Evolutionary conservation across 2,888 invertebrate genomes (phyloP).

Genomic region (Morinoia aosen): DNA sequence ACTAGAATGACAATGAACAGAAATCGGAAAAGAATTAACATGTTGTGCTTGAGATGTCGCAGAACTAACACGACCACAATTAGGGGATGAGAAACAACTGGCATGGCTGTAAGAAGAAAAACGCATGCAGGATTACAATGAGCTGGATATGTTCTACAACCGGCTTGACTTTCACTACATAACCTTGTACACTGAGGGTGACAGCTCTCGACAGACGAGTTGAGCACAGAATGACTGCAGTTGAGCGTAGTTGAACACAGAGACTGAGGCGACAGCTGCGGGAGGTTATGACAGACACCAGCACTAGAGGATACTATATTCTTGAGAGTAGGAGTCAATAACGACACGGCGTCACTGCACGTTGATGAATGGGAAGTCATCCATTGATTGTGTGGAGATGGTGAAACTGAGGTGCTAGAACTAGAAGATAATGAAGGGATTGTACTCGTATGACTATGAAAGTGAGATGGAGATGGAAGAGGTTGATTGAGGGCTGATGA

Average conservation of each 20-base stretch:
- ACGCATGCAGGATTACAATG: not conserved
- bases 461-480: not conserved
- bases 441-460: not conserved
- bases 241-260: not conserved
- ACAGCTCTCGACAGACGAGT: not conserved
- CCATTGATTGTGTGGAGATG: not conserved
- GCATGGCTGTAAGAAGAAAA: not conserved
- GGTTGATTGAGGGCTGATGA: not conserved
- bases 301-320: not conserved
- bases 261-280: not conserved
- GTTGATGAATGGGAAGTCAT: not conserved
- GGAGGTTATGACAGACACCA: not conserved
- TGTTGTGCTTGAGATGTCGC: not conserved
- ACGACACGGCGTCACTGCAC: not conserved
- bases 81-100: not conserved
- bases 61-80: not conserved
- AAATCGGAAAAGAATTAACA: not conserved
- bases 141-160: not conserved
- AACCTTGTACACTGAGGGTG: not conserved
- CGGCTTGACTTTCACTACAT: not conserved
- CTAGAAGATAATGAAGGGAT: not conserved
- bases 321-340: not conserved
- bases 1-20: constrained; percentile 7
- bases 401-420: not conserved
- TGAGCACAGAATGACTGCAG: constrained; percentile 13